Base-by-base conservation (phyloP, 64 coral and sea anemone species). In the Montipora sp. region DNA sequence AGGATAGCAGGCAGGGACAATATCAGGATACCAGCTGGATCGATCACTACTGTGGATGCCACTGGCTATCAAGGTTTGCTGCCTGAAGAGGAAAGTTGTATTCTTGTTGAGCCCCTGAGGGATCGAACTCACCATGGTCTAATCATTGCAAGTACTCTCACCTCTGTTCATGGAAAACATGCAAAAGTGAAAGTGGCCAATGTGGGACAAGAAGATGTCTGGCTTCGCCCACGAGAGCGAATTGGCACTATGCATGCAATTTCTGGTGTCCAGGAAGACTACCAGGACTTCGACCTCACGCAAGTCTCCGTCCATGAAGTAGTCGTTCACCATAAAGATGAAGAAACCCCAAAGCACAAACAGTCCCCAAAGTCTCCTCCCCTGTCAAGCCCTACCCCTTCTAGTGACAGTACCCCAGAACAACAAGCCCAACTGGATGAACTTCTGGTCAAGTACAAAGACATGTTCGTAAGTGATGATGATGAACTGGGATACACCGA, bases 1-100 rank as follows among this genome's bases (percentile, higher is more conserved):
- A 89, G 77, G 51, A 73, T 87, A 13, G 90, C 90, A 10, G 70
- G 72, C 4, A 73, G 16, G 43, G 48, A 77, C 16, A 12, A 84
- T 12, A 60, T 95, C 12, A 81, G 90, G 16, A 46, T 95, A 15
- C 94, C 90, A 89, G 85, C 85, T 79, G 88, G 92, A 48, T 92
- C 79, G 36, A 73, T 95, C 11, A 46, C 90, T 21, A 89, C 89
- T 36, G 55, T 95, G 48, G 68, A 19, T 23, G 86, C 78, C 80
- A 92, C 84, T 67, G 94, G 94, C 22, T 95, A 80, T 70, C 70
- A 55, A 46, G 77, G 90, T 8, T 10, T 75, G 8, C 48, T 44
- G 3, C 67, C 66, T 15, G 49, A 77, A 83, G 36, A 77, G 19
- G 73, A 83, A 10, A 70, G 46, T 10, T 36, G 60, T 48, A 13